Conservation (phyloP, 2,113 vertebrate genomes). For the Oncorhynchus keta region DNA sequence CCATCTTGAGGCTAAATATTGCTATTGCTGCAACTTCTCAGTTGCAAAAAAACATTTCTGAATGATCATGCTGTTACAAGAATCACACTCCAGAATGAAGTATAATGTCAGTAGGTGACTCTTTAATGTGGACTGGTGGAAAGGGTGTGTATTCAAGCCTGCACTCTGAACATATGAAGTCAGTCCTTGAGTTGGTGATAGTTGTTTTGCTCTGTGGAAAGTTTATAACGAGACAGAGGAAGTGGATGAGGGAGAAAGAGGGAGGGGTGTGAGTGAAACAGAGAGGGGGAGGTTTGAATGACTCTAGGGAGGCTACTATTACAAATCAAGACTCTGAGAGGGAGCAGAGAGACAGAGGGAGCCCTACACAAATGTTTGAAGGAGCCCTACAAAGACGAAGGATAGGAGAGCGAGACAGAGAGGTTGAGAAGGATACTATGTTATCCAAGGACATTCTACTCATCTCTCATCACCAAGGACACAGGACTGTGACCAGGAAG, state of each 20-base stretch:
- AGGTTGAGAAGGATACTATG: not conserved
- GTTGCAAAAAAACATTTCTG: no score
- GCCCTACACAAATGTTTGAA: slow-evolving; percentile 16
- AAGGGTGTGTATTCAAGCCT: no score
- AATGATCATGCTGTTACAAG: no score
- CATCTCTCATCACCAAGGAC: not conserved
- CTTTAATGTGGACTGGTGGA: no score
- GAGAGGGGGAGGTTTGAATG: slow-evolving; percentile 17
- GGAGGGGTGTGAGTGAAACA: slow-evolving; percentile 41
- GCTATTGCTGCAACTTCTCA: slow-evolving; percentile 1
- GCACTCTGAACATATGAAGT: not conserved
- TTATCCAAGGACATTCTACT: not conserved
- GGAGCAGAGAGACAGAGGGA: not conserved
- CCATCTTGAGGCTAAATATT: not conserved
- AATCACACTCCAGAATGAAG: no score
- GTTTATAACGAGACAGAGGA: not conserved
- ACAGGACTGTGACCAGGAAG: slow-evolving; percentile 31
- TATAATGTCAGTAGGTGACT: no score
- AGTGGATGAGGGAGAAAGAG: not conserved
- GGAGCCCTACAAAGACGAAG: not conserved
- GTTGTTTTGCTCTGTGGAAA: slow-evolving; percentile 29
- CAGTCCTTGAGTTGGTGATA: not conserved
- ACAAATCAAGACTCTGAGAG: not conserved
- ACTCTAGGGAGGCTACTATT: slow-evolving; percentile 18
- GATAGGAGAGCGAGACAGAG: not conserved